A percentile compares a stretch with the other conserved stretches of the same genome.
Evolutionary conservation across 2,113 vertebrate genomes (phyloP).

Genomic region (Aramus guarauna): DNA sequence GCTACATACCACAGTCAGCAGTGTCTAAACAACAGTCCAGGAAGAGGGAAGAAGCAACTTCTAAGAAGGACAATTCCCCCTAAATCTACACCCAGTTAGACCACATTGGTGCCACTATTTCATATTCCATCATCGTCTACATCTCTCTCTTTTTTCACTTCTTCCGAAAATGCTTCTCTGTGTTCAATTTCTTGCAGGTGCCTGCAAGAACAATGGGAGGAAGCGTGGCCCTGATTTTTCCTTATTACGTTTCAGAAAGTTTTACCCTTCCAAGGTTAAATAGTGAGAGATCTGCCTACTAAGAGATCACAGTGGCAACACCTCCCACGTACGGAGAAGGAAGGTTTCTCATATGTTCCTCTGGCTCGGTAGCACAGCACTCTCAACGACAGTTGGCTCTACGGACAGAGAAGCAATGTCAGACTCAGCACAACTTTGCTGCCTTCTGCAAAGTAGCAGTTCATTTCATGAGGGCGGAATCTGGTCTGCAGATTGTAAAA

Average conservation of each 20-base stretch:
- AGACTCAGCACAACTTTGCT: neutral
- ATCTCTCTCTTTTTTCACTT: neutral
- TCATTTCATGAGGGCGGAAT: neutral
- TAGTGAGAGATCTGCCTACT: neutral
- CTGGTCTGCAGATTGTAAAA: neutral
- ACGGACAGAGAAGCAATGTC: neutral
- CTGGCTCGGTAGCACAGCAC: neutral
- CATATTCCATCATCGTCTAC: rapidly evolving
- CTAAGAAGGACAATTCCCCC: neutral
- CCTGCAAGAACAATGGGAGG: neutral
- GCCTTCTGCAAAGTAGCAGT: neutral
- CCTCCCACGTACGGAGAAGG: neutral
- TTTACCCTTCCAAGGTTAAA: neutral
- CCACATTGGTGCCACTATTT: neutral
- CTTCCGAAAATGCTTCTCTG: neutral
- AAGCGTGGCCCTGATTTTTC: neutral
- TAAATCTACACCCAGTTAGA: neutral
- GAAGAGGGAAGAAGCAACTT: neutral
- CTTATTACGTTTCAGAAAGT: neutral
- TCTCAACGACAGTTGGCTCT: neutral
- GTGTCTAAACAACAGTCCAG: neutral
- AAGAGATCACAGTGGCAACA: neutral
- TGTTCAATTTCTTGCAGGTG: neutral
- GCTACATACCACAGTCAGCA: neutral
- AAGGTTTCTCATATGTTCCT: neutral